phyloP scores from a whole-genome alignment of 2,888 invertebrate species.

The Drosophila yooni region DNA sequence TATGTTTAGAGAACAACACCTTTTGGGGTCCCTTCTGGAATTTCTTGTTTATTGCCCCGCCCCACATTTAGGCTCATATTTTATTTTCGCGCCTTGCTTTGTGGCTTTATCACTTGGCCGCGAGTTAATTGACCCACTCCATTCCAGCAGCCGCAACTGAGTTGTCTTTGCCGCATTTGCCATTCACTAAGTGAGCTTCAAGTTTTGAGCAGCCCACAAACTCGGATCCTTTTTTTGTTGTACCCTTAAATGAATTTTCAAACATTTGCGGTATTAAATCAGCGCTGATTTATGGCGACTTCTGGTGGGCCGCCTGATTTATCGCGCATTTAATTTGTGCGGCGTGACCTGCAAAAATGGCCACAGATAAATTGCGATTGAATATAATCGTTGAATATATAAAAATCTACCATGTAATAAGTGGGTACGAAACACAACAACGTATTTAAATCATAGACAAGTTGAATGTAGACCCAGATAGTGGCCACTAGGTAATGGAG shows the following conservation, averaged over 20 bases:
- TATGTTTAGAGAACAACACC: conserved; percentile 56
- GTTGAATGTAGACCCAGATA: background rate
- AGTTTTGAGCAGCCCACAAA: conserved; percentile 1
- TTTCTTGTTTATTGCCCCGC: background rate
- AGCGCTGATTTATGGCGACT: conserved; percentile 52
- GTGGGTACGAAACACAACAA: background rate
- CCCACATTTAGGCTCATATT: conserved; percentile 26
- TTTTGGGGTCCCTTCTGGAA: conserved; percentile 22
- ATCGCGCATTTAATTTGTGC: conserved; percentile 34
- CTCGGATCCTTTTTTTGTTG: background rate
- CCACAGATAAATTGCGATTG: conserved; percentile 36
- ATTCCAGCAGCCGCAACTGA: background rate
- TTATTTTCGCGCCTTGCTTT: conserved; percentile 42
- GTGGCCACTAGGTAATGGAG: background rate
- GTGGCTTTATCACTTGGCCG: conserved; percentile 37
- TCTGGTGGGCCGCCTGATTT: conserved; percentile 44
- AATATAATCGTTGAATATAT: conserved; percentile 24
- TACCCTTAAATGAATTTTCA: conserved; percentile 25
- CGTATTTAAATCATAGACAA: conserved; percentile 14
- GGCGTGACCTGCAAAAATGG: conserved; percentile 38
- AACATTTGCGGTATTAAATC: conserved; percentile 44
- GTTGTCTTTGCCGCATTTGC: conserved; percentile 25
- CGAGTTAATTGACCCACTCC: conserved; percentile 37
- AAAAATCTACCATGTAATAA: conserved; percentile 3
- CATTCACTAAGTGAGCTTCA: conserved; percentile 7